A percentile compares a stretch with the other conserved stretches of the same genome.
phyloP scores from a whole-genome alignment of 2,797 vertebrate species.

The Muscicapa comitata region DNA sequence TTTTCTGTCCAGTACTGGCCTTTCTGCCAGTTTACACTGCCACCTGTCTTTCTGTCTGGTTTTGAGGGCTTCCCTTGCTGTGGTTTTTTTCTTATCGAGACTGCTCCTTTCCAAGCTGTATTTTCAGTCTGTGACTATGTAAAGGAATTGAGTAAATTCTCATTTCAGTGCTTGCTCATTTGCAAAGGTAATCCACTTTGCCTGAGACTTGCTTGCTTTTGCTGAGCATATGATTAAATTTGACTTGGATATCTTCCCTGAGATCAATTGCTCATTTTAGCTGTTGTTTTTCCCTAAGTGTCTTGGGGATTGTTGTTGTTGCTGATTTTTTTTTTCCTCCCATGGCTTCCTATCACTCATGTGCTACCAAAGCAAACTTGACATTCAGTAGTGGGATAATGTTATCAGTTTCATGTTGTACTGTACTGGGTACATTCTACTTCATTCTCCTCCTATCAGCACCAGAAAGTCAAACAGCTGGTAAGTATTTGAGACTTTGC shows the following conservation, averaged over 20 bases:
- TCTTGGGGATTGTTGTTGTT: background rate
- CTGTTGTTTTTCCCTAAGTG: background rate
- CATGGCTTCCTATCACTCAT: background rate
- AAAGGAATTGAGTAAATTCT: background rate
- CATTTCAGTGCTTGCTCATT: background rate
- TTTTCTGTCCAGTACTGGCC: background rate
- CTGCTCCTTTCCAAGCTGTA: background rate
- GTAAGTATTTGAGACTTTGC: background rate
- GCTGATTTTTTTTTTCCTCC: background rate
- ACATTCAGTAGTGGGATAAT: constrained; percentile 27
- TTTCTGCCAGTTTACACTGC: background rate
- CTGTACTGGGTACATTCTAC: background rate
- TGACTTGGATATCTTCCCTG: background rate
- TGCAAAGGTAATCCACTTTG: constrained; percentile 30
- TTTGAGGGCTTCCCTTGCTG: background rate
- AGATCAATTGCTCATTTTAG: background rate
- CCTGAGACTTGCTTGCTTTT: constrained; percentile 9
- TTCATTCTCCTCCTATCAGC: constrained; percentile 25
- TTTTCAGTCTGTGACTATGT: background rate
- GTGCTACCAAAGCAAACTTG: constrained; percentile 15
- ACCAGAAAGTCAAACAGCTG: background rate
- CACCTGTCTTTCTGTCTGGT: background rate
- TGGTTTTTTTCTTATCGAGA: background rate
- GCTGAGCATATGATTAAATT: constrained; percentile 27
- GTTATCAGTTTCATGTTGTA: constrained; percentile 44